Conservation (phyloP, 2,113 vertebrate species). For the Megaceryle torquata region DNA sequence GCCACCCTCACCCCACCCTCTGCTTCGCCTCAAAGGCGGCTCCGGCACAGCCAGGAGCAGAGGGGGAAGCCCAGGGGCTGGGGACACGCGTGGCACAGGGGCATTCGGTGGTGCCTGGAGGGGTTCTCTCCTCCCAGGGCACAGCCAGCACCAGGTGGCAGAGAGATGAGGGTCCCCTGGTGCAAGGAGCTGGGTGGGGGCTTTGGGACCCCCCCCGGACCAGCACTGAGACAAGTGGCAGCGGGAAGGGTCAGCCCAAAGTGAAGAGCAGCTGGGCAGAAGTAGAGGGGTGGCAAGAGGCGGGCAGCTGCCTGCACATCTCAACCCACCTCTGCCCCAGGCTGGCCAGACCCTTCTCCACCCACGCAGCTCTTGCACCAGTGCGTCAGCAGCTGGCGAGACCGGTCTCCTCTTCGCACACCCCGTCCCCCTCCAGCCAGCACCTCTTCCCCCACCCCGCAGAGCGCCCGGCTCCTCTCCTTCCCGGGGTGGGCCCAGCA, state of each 20-base stretch:
- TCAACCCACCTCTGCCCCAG: neutral
- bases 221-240: accelerated
- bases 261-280: neutral
- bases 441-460: neutral
- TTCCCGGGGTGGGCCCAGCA: neutral
- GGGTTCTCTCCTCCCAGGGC: neutral
- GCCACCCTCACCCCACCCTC: neutral
- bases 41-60: accelerated
- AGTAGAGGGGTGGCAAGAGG: neutral
- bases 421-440: neutral
- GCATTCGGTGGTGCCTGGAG: neutral
- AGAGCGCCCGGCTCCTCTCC: neutral
- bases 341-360: neutral
- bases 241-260: neutral
- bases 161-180: neutral
- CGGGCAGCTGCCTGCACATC: neutral
- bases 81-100: accelerated
- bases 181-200: neutral
- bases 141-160: neutral
- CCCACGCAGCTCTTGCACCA: neutral
- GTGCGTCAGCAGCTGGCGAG: neutral
- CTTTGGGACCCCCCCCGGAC: neutral
- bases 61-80: no score
- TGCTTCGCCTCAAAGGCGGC: accelerated
- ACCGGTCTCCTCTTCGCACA: neutral